A percentile compares a stretch with the other conserved stretches of the same genome.
Evolutionary conservation across 2,888 invertebrate genomes (phyloP).

Genomic region (Autographa gamma): DNA sequence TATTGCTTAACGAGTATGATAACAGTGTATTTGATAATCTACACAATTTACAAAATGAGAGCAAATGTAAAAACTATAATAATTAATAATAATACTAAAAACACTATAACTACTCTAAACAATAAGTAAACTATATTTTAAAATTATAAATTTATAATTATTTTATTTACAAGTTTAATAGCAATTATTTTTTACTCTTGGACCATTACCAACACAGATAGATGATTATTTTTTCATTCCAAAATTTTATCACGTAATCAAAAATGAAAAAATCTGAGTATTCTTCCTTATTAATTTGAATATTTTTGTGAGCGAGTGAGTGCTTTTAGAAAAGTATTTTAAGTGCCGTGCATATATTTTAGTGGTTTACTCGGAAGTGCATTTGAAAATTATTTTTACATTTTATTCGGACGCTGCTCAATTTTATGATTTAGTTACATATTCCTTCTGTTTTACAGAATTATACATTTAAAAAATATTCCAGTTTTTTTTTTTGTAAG

Average conservation of each 20-base stretch:
- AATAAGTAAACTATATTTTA: too few species aligned
- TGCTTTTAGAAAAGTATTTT: conserved; percentile 20
- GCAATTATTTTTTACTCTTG: background rate
- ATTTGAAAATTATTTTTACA: background rate
- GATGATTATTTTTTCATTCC: conserved; percentile 33
- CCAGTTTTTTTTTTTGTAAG: too few species aligned
- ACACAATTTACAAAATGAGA: too few species aligned
- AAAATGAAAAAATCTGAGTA: conserved; percentile 1
- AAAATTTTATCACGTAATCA: conserved; percentile 1
- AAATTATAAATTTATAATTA: too few species aligned
- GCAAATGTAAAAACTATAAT: too few species aligned
- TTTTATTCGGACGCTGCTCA: background rate
- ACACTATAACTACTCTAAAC: too few species aligned
- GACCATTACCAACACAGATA: conserved; percentile 26
- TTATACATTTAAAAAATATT: too few species aligned
- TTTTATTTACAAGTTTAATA: background rate
- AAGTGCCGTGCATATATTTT: conserved; percentile 12
- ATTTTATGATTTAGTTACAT: background rate
- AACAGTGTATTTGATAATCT: too few species aligned
- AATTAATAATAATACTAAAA: too few species aligned
- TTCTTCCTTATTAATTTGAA: conserved; percentile 19
- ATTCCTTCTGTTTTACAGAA: too few species aligned
- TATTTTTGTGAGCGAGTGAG: conserved; percentile 19
- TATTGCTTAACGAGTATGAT: background rate
- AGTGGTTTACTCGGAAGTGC: background rate